These are phyloP conservation scores for Microctenopoma stevenorrisi DNA, from an alignment of 2,797 vertebrate genomes.

Conservation along the genomic window DNA sequence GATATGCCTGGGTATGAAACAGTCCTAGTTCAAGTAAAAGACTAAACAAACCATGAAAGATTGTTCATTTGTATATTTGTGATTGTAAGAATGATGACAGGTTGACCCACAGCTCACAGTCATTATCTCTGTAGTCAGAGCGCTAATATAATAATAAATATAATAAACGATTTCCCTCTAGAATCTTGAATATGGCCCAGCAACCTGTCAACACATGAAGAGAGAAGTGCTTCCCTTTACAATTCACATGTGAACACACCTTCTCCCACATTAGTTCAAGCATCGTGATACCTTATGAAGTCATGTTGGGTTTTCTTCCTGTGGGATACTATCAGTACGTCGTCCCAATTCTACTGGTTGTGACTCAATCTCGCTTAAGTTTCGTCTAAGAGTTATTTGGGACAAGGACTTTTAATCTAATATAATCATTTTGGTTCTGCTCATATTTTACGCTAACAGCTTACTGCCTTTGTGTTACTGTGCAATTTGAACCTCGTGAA, in stretches of 20 bases:
- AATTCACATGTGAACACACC: conserved; percentile 14
- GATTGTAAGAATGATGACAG: conserved; percentile 56
- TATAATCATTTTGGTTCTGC: conserved; percentile 33
- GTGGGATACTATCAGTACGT: conserved; percentile 21
- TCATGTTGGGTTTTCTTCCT: conserved; percentile 13
- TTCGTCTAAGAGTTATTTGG: conserved; percentile 47
- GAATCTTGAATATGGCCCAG: conserved; percentile 4
- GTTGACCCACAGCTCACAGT: conserved; percentile 57
- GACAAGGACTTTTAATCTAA: conserved; percentile 48
- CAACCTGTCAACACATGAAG: conserved; percentile 57
- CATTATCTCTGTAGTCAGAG: conserved; percentile 61
- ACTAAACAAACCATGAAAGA: conserved; percentile 37
- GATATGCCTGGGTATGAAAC: background rate
- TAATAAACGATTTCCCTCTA: too few species aligned
- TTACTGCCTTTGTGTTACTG: too few species aligned
- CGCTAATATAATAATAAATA: conserved; percentile 25
- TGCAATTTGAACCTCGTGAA: background rate
- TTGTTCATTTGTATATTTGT: conserved; percentile 25
- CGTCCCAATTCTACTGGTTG: conserved; percentile 14
- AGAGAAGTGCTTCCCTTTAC: conserved; percentile 30
- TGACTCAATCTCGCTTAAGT: conserved; percentile 50
- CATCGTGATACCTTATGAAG: background rate
- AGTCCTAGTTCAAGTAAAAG: background rate
- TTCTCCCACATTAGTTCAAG: conserved; percentile 29
- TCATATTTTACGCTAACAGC: background rate